Evolutionary conservation across 2,797 vertebrate genomes (phyloP), one percentile per base, ranked within the genome.

Genomic region (Urophycis tenuis): DNA sequence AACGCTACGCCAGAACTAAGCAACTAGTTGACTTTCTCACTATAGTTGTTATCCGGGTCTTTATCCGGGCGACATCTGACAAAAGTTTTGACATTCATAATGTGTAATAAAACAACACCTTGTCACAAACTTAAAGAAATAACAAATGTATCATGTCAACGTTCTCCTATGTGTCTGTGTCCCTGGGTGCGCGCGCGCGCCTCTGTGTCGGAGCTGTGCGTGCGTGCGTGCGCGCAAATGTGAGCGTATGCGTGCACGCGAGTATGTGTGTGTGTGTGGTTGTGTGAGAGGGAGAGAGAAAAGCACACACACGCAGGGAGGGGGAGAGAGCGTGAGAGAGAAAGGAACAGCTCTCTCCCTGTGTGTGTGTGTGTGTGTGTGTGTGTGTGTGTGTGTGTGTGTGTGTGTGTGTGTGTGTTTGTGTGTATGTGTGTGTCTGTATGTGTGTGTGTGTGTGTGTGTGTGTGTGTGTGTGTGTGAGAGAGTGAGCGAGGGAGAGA

Each of bases 291-390:
- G 53, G 78, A 73, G 82, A 79, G 83, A 86, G 82, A 82, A 76
- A 84, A 71, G 74, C 77, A 78, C 74, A 25, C 53, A 60, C n/a
- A 60, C 53, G 19, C 45, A 53, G 17, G 19, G 17, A 53, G 17
- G 19, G 17, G 19, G 17, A 73, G 84, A 78, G 79, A 81, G 83
- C 82, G 81, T 77, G 75, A 71, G 86, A 88, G 85, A 85, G 87
- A 90, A 83, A 85, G 84, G 84, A 79, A 83, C 83, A 78, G 82
- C 75, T 85, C 75, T 84, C 73, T 83, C 79, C 82, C 71, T 81
- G 74, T 77, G 80, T 78, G 84, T 81, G 82, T 82, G 69, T 75
- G 75, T 72, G 79, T 35, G 82, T 78, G 64, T 64, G 81, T 60
- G 82, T 39, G 73, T 5, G 78, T 9, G 71, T 19, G 77, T 30